phyloP scores from a whole-genome alignment of 2,797 vertebrate species.

The Pseudocheirus occidentalis region DNA sequence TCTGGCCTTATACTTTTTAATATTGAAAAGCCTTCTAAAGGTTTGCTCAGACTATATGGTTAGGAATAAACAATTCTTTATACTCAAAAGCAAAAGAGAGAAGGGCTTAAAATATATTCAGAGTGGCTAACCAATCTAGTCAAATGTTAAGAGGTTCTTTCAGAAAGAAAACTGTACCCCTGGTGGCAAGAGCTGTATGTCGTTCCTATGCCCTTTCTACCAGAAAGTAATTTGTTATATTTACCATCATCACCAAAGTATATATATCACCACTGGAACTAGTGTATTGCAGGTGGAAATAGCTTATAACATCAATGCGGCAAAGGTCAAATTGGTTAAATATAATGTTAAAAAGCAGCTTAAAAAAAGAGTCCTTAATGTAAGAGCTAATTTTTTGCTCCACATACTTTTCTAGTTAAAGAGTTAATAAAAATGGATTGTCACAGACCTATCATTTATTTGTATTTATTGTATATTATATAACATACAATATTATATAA shows the following conservation, averaged over 20 bases:
- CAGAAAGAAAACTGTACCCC: not conserved
- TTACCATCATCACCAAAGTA: not conserved
- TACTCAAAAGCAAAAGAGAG: not conserved
- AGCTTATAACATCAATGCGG: not conserved
- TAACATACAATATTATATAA: no score
- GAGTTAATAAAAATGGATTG: no score
- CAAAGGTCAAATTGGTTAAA: not conserved
- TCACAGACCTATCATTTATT: no score
- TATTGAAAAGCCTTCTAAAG: not conserved
- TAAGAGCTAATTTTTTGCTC: no score
- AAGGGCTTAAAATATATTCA: not conserved
- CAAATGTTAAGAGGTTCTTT: not conserved
- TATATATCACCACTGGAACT: not conserved
- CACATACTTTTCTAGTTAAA: no score
- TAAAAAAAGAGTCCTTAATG: no score
- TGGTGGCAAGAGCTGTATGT: not conserved
- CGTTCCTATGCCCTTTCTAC: not conserved
- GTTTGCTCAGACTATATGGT: not conserved
- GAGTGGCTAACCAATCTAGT: not conserved
- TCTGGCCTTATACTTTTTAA: not conserved
- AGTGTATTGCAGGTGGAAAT: not conserved
- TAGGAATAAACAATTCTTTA: not conserved
- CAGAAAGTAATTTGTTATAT: not conserved
- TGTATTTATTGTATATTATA: no score
- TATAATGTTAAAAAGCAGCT: not conserved